Percentiles rank a stretch among this genome's conserved stretches.
Evolutionary conservation across 2,888 invertebrate genomes (phyloP).

Genomic region (Heliconius erato): DNA sequence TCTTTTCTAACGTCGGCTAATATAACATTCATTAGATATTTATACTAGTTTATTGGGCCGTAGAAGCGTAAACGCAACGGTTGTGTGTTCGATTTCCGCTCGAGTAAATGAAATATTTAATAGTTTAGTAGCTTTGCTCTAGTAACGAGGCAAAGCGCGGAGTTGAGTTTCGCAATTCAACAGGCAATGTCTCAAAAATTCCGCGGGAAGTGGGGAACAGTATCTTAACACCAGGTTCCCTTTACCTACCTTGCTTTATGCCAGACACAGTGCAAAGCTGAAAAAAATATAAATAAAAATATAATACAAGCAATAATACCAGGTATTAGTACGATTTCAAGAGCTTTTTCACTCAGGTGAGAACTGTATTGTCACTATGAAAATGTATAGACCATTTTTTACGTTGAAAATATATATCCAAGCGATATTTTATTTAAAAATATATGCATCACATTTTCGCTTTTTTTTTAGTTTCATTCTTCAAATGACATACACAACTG

Average conservation of each 20-base stretch:
- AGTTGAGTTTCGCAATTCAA: not conserved
- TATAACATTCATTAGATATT: not conserved
- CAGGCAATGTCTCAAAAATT: not conserved
- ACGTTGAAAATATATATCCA: not conserved
- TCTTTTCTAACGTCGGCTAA: not conserved
- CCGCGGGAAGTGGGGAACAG: too few relatives aligned
- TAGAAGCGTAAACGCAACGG: not conserved
- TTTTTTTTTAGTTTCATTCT: conserved; percentile 14
- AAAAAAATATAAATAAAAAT: too few relatives aligned
- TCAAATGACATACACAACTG: not conserved
- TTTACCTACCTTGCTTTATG: too few relatives aligned
- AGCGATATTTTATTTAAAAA: conserved; percentile 7
- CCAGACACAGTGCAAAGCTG: too few relatives aligned
- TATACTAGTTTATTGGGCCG: not conserved
- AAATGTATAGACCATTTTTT: not conserved
- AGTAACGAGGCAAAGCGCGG: not conserved
- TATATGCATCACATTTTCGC: not conserved
- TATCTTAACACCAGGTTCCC: too few relatives aligned
- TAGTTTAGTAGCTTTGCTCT: too few relatives aligned
- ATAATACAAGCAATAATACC: too few relatives aligned
- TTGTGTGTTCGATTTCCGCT: not conserved
- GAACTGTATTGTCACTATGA: not conserved
- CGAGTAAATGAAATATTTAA: too few relatives aligned
- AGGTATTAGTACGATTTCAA: not conserved
- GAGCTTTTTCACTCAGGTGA: not conserved